Evolutionary conservation across 2,113 vertebrate species (phyloP).

Genomic region (Brachypodius melanocephalos): DNA sequence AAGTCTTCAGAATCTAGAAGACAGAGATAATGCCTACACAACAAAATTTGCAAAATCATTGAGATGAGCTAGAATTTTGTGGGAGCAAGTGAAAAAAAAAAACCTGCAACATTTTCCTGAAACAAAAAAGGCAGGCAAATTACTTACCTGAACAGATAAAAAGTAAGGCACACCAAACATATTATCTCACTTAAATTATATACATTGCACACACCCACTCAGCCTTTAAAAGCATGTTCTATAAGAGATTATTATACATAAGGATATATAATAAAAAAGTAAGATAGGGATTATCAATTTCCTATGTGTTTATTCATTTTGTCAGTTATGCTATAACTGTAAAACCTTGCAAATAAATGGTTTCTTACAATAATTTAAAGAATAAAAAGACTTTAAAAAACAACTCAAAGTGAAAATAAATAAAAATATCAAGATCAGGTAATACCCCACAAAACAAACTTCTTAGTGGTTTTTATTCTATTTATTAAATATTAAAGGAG

Average conservation of each 20-base stretch:
- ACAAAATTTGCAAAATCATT: not conserved
- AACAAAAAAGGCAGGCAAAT: not conserved
- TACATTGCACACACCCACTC: not conserved
- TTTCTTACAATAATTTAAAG: not conserved
- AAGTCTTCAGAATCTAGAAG: not conserved
- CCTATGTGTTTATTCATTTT: not conserved
- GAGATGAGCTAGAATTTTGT: not conserved
- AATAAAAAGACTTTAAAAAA: not conserved
- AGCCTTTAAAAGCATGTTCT: not conserved
- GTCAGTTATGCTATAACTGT: not conserved
- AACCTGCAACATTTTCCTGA: not conserved
- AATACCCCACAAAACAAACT: not conserved
- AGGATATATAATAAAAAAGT: not conserved
- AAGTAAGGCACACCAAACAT: not conserved
- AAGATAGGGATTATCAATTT: not conserved
- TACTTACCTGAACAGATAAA: not conserved
- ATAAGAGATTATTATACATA: not conserved
- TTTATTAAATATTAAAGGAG: not conserved
- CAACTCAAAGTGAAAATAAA: not conserved
- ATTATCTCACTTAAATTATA: not conserved
- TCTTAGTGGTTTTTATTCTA: not conserved
- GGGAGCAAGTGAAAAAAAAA: not conserved
- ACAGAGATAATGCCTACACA: not conserved
- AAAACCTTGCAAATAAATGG: not conserved
- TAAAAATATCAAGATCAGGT: not conserved